Evolutionary conservation across 2,797 vertebrate genomes (phyloP), one percentile per base, ranked within the genome.

Genomic region (Phoxinus dragarum): DNA sequence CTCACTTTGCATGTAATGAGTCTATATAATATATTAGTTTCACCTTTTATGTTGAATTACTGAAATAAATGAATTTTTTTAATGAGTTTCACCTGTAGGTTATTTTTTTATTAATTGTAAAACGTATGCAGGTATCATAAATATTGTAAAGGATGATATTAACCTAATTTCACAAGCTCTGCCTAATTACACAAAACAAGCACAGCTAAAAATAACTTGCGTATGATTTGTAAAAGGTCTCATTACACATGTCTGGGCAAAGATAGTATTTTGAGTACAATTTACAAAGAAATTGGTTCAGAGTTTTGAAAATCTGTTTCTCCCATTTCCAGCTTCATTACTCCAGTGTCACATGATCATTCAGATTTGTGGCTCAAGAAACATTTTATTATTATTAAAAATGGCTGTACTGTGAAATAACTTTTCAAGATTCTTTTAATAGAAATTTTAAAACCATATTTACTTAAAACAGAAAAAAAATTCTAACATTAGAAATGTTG

Each of bases 331-430:
- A 47, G 44, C 44, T 12, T 44, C 56, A 59, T 59, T n/a, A 4
- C 56, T 4, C 17, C n/a, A n/a, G n/a, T 1, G 3, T 61, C 59
- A 14, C 11, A 61, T 61, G 59, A 61, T 14, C n/a, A 11, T 61
- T 14, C 11, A 14, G 59, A 61, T 11, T 5, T 12, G 9, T 4
- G 1, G 10, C 23, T n/a, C 23, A 61, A 12, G 10, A 61, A 27
- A 61, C n/a, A 12, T 61, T 61, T 61, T 9, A 27, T 61, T 61
- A 27, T n/a, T 59, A n/a, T 61, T 27, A 10, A 12, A 61, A 61
- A 27, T 12, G 10, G n/a, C 5, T 61, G 0, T 27, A n/a, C 10
- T 0, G 1, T 11, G 2, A 27, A 27, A 27, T 12, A 5, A 27
- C n/a, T 47, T 56, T n/a, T n/a, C 1, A 59, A 23, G 4, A 59